A percentile compares a stretch with the other conserved stretches of the same genome.
These are phyloP conservation scores for Hippocampus kuda DNA, from an alignment of 2,797 vertebrate genomes.

Conservation along the genomic window DNA sequence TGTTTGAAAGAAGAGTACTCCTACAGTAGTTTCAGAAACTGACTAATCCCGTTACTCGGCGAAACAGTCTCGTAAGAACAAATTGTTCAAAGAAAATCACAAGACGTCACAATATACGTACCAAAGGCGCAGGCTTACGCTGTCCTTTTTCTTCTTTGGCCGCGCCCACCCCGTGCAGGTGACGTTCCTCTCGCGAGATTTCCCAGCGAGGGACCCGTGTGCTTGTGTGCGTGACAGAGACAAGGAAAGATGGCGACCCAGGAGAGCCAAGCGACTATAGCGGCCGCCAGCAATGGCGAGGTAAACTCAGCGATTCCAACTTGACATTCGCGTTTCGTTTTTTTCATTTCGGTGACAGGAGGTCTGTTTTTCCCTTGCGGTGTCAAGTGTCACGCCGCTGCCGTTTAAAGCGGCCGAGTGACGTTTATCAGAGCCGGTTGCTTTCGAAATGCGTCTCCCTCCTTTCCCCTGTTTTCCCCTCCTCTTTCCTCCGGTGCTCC, in stretches of 20 bases:
- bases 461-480: constrained; percentile 21
- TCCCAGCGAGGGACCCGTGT: constrained; percentile 19
- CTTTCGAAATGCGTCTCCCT: constrained; percentile 50
- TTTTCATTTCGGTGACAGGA: fast-evolving
- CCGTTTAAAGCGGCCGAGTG: constrained; percentile 39
- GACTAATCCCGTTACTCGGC: too few relatives aligned
- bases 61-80: not conserved
- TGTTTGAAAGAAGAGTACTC: too few relatives aligned
- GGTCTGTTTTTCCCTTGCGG: not conserved
- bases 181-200: constrained; percentile 7
- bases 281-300: constrained; percentile 70
- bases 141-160: constrained; percentile 1
- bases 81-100: not conserved
- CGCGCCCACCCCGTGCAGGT: not conserved
- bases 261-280: constrained; percentile 62
- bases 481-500: constrained; percentile 26
- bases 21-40: too few relatives aligned
- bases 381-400: not conserved
- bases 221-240: constrained; percentile 60
- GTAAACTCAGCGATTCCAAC: constrained; percentile 57
- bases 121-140: not conserved
- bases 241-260: constrained; percentile 77
- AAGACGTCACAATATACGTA: not conserved
- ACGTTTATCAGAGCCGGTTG: constrained; percentile 62
- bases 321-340: not conserved